Conservation (phyloP, 2,113 vertebrate species). For the Zosterops pallidus region DNA sequence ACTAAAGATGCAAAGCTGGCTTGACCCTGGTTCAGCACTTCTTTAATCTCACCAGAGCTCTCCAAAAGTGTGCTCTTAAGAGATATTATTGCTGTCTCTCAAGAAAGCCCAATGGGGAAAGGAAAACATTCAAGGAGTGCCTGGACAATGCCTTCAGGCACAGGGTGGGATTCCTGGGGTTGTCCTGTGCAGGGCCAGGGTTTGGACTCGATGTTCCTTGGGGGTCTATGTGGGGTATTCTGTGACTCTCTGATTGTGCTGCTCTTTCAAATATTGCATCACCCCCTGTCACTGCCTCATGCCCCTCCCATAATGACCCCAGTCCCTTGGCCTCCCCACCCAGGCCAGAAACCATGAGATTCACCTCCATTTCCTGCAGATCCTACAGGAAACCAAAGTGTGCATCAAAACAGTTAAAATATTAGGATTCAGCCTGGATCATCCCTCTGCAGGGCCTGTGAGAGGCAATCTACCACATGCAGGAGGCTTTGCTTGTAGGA, state of each 20-base stretch:
- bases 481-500: conserved; percentile 37
- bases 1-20: background rate
- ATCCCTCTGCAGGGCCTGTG: conserved; percentile 16
- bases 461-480: conserved; percentile 62
- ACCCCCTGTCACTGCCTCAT: rapidly evolving
- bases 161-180: background rate
- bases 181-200: background rate
- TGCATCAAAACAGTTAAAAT: conserved; percentile 3
- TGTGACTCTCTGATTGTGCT: rapidly evolving
- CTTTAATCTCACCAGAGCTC: background rate
- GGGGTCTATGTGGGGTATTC: background rate
- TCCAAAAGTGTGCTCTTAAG: background rate
- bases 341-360: background rate
- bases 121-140: background rate
- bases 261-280: background rate
- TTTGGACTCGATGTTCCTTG: rapidly evolving
- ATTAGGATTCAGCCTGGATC: conserved; percentile 42
- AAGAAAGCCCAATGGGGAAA: background rate
- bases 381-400: rapidly evolving
- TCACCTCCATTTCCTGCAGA: background rate
- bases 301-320: rapidly evolving
- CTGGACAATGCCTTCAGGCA: rapidly evolving
- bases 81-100: background rate
- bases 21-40: background rate
- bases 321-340: background rate